phyloP scores from a whole-genome alignment of 1,140 invertebrate genomes.

The Mamestra configurata region DNA sequence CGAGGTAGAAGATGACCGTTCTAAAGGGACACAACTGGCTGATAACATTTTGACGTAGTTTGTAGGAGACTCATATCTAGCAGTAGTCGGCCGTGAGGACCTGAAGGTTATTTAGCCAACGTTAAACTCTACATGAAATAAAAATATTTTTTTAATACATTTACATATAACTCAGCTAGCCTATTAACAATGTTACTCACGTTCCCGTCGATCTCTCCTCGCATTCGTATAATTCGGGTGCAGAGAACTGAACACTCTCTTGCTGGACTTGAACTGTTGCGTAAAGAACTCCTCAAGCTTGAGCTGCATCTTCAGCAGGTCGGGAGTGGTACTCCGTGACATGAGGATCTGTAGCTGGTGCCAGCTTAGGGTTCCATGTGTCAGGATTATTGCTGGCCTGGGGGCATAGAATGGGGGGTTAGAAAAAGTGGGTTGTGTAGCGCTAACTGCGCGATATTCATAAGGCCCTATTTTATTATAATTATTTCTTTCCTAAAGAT shows the following conservation, averaged over 20 bases:
- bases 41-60: no score
- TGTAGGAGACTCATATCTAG: no score
- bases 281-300: constrained; percentile 99
- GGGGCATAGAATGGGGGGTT: constrained; percentile 47
- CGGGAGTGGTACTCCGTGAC: constrained; percentile 98
- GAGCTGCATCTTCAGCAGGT: constrained; percentile 98
- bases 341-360: constrained; percentile 98
- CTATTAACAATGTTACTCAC: constrained; percentile 87
- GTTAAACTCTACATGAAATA: no score
- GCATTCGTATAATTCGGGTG: constrained; percentile 83
- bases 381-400: constrained; percentile 96
- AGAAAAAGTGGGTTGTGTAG: neutral
- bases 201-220: constrained; percentile 68
- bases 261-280: constrained; percentile 97
- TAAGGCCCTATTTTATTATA: neutral
- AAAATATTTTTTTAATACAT: no score
- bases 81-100: no score
- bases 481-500: no score
- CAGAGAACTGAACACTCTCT: constrained; percentile 95
- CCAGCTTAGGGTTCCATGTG: constrained; percentile 97
- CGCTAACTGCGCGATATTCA: neutral
- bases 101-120: no score
- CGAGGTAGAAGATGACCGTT: no score
- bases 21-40: no score
- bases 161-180: no score